Percentiles rank a stretch among this genome's conserved stretches.
These are phyloP conservation scores for Meloe dianella DNA, from an alignment of 2,888 invertebrate genomes.

Conservation along the genomic window DNA sequence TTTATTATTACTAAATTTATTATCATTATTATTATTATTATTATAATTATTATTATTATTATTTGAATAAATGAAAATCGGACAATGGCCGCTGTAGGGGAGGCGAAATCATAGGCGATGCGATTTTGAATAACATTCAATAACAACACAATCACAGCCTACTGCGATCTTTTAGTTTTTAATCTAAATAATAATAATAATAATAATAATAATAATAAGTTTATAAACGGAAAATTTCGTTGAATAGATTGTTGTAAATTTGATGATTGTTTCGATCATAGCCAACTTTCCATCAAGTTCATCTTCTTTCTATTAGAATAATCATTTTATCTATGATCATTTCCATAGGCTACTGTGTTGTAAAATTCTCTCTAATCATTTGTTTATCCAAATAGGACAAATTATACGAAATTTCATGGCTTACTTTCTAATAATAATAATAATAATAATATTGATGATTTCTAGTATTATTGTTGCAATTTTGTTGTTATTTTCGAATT, in stretches of 20 bases:
- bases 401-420: neutral
- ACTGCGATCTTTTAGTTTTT: too few relatives aligned
- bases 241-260: too few relatives aligned
- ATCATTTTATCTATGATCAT: neutral
- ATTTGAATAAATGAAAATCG: neutral
- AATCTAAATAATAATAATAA: too few relatives aligned
- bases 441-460: neutral
- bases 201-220: too few relatives aligned
- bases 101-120: neutral
- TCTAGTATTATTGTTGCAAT: neutral
- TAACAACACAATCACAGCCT: neutral
- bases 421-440: neutral
- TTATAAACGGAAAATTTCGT: too few relatives aligned
- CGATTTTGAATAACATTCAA: neutral
- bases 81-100: neutral
- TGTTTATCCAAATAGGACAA: neutral
- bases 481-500: too few relatives aligned
- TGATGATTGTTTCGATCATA: too few relatives aligned
- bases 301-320: too few relatives aligned
- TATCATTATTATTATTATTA: neutral
- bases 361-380: neutral
- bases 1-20: neutral
- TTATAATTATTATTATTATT: too few relatives aligned
- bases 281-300: too few relatives aligned
- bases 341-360: neutral